Conservation (phyloP, 2,113 vertebrate genomes). For the Zosterops pallidus region DNA sequence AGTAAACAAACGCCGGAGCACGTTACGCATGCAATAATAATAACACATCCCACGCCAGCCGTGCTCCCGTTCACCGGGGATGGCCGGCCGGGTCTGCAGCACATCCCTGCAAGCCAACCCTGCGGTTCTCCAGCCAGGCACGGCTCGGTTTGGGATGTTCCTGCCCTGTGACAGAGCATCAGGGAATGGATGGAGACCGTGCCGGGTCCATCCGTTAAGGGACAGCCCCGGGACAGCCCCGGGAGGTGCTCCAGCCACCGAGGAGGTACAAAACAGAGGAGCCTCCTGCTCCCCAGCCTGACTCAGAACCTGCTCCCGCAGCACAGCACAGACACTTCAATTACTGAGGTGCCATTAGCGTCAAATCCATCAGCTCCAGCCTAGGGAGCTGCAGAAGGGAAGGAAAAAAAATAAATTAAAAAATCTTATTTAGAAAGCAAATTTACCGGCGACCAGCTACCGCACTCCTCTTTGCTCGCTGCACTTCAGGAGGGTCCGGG, state of each 20-base stretch:
- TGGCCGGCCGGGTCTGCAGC: too few species aligned
- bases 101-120: not conserved
- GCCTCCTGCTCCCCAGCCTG: not conserved
- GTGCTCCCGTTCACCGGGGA: not conserved
- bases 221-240: not conserved
- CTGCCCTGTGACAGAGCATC: accelerated
- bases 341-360: not conserved
- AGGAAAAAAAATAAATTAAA: not conserved
- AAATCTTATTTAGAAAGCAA: not conserved
- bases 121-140: not conserved
- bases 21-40: not conserved
- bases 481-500: not conserved
- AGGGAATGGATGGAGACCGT: not conserved
- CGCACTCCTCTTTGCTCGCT: not conserved
- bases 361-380: slow-evolving; percentile 6
- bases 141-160: not conserved
- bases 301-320: not conserved
- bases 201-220: not conserved
- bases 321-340: not conserved
- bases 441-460: not conserved
- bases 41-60: not conserved
- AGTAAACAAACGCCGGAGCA: slow-evolving; percentile 33
- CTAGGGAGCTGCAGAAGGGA: not conserved
- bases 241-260: not conserved
- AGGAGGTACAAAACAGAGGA: not conserved